Percentiles rank a stretch among this genome's conserved stretches.
phyloP scores from a whole-genome alignment of 2,797 vertebrate species.

The Euphonia xanthogaster region DNA sequence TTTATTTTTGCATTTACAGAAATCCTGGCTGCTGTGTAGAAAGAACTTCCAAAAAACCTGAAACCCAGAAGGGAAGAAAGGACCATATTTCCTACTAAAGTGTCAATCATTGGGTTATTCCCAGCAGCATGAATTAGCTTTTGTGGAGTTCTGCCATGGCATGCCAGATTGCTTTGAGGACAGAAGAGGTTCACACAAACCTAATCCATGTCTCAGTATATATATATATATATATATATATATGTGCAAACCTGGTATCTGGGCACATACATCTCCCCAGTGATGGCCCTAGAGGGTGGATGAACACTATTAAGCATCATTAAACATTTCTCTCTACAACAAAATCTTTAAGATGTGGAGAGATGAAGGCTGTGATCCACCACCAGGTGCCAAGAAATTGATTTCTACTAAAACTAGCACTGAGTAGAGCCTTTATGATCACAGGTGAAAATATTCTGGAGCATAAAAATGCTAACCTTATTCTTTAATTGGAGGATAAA shows the following conservation, averaged over 20 bases:
- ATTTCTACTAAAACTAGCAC: not conserved
- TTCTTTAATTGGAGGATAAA: not conserved
- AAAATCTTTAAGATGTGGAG: not conserved
- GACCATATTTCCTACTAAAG: not conserved
- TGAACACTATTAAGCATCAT: not conserved
- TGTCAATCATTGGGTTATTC: not conserved
- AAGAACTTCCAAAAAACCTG: not conserved
- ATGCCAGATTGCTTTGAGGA: not conserved
- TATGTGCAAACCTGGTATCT: not conserved
- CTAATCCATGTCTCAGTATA: not conserved
- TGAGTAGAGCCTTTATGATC: not conserved
- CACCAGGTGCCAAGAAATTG: not conserved
- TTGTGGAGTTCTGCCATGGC: not conserved
- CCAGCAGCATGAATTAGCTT: not conserved
- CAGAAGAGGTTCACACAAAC: not conserved
- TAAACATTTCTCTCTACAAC: not conserved
- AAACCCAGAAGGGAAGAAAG: not conserved
- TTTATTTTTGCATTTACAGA: not conserved
- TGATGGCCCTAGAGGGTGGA: not conserved
- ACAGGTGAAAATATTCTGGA: not conserved
- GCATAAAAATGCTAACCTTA: not conserved
- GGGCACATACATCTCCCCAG: not conserved
- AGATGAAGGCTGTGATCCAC: not conserved
- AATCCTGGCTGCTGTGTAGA: not conserved
- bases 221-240: fast-evolving